phyloP scores from a whole-genome alignment of 2,797 vertebrate species.

The Champsocephalus esox region DNA sequence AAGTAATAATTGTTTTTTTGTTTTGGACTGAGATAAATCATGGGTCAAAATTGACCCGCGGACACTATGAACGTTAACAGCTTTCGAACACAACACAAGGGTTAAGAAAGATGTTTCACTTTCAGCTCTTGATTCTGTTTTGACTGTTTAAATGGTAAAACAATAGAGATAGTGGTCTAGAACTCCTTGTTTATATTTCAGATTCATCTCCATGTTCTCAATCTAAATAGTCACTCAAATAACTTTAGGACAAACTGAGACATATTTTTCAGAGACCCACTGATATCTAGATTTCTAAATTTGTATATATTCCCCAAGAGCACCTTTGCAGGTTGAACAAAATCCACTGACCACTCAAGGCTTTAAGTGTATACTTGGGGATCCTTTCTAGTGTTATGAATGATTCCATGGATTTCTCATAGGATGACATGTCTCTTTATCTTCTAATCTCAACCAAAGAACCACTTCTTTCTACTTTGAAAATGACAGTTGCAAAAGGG shows the following conservation, averaged over 20 bases:
- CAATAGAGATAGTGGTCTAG: background rate
- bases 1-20: too few relatives aligned
- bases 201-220: background rate
- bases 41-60: too few relatives aligned
- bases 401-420: conserved; percentile 19
- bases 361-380: conserved; percentile 10
- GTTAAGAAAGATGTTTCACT: background rate
- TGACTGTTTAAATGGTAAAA: conserved; percentile 32
- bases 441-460: conserved; percentile 54
- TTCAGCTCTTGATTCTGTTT: conserved; percentile 16
- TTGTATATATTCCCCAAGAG: too few relatives aligned
- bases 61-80: too few relatives aligned
- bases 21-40: too few relatives aligned
- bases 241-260: background rate
- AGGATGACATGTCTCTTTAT: conserved; percentile 2
- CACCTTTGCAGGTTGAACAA: background rate
- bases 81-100: too few relatives aligned
- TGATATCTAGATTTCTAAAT: background rate
- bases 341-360: conserved; percentile 13
- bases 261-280: background rate
- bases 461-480: conserved; percentile 46
- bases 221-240: background rate
- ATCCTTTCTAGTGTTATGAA: conserved; percentile 21
- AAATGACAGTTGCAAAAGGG: conserved; percentile 17
- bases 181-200: background rate